Conservation (phyloP, 2,113 vertebrate genomes). For the Pelecanus crispus region DNA sequence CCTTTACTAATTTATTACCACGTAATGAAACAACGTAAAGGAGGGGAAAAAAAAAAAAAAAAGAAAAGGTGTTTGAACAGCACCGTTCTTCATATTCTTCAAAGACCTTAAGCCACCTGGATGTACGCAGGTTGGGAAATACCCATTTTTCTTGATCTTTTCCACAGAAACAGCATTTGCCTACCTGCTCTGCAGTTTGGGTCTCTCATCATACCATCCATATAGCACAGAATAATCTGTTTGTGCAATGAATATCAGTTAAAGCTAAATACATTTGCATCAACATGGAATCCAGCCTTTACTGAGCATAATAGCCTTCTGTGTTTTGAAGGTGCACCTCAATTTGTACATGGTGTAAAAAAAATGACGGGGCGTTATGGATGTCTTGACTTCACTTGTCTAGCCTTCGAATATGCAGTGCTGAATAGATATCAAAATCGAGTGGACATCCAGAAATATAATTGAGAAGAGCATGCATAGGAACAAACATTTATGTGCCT, state of each 20-base stretch:
- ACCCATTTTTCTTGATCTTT: neutral
- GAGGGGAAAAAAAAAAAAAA: accelerated
- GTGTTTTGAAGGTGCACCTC: neutral
- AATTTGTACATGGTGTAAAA: neutral
- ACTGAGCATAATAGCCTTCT: neutral
- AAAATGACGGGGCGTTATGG: neutral
- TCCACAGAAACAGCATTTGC: neutral
- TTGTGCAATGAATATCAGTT: neutral
- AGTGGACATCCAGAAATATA: neutral
- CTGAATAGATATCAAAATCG: neutral
- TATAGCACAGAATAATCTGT: neutral
- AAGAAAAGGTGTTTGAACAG: neutral
- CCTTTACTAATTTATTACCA: constrained; percentile 49
- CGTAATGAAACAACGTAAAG: neutral
- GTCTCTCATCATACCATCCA: neutral
- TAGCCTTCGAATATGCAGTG: neutral
- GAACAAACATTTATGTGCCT: neutral
- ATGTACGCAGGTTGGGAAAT: neutral
- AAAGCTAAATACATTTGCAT: neutral
- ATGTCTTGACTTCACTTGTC: constrained; percentile 8
- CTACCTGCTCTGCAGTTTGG: neutral
- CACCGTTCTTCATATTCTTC: neutral
- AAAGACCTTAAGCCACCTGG: neutral
- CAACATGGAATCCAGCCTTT: neutral
- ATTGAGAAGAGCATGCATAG: neutral